A percentile compares a stretch with the other conserved stretches of the same genome.
Evolutionary conservation across 2,888 invertebrate species (phyloP).

Genomic region (Baronia brevicornis): DNA sequence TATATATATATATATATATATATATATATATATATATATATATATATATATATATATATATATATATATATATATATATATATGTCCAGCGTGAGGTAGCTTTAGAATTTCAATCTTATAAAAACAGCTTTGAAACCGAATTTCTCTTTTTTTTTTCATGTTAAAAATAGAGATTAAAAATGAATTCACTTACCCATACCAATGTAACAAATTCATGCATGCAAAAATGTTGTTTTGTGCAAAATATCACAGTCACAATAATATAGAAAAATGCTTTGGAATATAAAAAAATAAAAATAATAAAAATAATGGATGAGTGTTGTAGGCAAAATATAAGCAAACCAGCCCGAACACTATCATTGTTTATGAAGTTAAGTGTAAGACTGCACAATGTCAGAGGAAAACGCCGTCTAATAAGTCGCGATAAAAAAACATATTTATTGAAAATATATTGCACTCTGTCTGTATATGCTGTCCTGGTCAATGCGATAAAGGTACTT

Average conservation of each 20-base stretch:
- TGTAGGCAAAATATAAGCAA: constrained; percentile 13
- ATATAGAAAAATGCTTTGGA: constrained; percentile 25
- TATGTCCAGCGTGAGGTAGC: too few relatives aligned
- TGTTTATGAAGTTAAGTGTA: not conserved
- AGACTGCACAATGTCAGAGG: not conserved
- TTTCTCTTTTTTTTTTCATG: too few relatives aligned
- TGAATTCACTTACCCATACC: not conserved
- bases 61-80: too few relatives aligned
- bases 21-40: too few relatives aligned
- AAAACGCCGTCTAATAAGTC: constrained; percentile 9
- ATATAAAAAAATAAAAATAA: constrained; percentile 31
- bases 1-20: too few relatives aligned
- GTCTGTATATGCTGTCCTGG: constrained; percentile 9
- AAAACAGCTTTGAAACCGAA: too few relatives aligned
- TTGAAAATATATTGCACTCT: constrained; percentile 9
- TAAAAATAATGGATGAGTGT: constrained; percentile 22
- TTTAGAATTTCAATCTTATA: too few relatives aligned
- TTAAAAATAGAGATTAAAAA: too few relatives aligned
- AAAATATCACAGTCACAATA: constrained; percentile 9
- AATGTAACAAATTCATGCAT: too few relatives aligned
- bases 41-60: too few relatives aligned
- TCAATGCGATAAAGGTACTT: constrained; percentile 4
- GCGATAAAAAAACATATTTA: constrained; percentile 8
- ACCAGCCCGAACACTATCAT: constrained; percentile 15
- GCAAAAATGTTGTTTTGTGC: too few relatives aligned